These are phyloP conservation scores for Vanessa tameamea DNA, from an alignment of 1,140 invertebrate genomes.

Conservation along the genomic window DNA sequence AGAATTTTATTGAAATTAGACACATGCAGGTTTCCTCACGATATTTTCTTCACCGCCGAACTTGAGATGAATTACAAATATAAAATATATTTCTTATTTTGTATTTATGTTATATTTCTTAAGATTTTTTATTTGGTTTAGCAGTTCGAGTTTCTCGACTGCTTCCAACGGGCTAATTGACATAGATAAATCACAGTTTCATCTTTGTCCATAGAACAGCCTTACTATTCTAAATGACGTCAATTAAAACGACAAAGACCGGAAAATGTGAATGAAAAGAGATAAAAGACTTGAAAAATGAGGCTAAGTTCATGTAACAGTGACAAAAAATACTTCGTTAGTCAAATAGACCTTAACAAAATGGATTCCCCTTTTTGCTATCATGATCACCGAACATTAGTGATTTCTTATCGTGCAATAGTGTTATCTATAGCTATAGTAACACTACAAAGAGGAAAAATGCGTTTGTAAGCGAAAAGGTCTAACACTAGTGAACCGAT, in stretches of 20 bases:
- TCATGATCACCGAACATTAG: background rate
- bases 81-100: no score
- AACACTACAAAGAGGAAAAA: no score
- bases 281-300: constrained; percentile 45
- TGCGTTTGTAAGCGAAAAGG: background rate
- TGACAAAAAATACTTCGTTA: constrained; percentile 44
- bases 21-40: no score
- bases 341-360: constrained; percentile 29
- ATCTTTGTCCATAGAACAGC: constrained; percentile 18
- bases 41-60: no score
- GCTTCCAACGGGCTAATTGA: constrained; percentile 20
- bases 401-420: background rate
- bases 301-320: constrained; percentile 23
- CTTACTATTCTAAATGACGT: constrained; percentile 23
- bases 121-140: background rate
- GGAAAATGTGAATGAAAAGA: constrained; percentile 35
- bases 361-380: background rate
- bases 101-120: no score
- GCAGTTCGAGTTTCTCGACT: background rate
- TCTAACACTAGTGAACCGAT: background rate
- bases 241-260: constrained; percentile 40
- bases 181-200: constrained; percentile 20
- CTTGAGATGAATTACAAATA: no score
- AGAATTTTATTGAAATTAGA: no score
- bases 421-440: no score